Base-by-base conservation (phyloP, 2,888 invertebrate species). In the Cylindroiulus punctatus region DNA sequence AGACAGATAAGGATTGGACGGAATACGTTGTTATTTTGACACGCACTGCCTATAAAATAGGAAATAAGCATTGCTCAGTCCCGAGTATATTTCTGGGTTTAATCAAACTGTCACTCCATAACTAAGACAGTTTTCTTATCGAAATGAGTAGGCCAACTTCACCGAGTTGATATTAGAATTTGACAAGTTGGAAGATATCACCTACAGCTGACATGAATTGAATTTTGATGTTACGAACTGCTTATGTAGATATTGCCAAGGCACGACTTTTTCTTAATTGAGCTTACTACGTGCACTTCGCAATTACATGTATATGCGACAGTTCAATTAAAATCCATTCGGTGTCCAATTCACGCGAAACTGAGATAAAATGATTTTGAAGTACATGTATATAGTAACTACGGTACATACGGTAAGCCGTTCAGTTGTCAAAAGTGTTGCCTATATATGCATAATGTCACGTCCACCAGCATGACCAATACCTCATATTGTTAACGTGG, bases 61-160 rank as follows among this genome's bases (percentile, higher is more conserved):
- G 76, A 76, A 76, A 30, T 30, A 76, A 30, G 17, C 14, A 30
- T 30, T 3, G 76, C 30, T 30, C 30, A 76, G 30, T 76, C 76
- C 76, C 76, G 32, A 30, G 17, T 14, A 76, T 30, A 76, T 76
- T 76, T 76, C 76, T 76, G 76, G 26, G 76, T 30, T 76, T 76
- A 76, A 76, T 76, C 76, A 76, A 76, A 76, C 76, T 76, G 76
- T 76, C 76, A 76, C 30, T 76, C 76, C 76, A 30, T 76, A 76
- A 76, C 76, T 76, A 76, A 76, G 76, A 76, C 76, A 76, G 76
- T 76, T 76, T 76, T 76, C 76, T 76, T 76, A 76, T 76, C 76
- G 32, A 76, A 65, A 65, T 65, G 65, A 26, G 65, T 26, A 65
- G 30, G 65, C 65, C 65, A 65, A 26, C 26, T 14, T 76, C 30